Evolutionary conservation across 2,797 vertebrate genomes (phyloP).

Genomic region (Chelon labrosus): DNA sequence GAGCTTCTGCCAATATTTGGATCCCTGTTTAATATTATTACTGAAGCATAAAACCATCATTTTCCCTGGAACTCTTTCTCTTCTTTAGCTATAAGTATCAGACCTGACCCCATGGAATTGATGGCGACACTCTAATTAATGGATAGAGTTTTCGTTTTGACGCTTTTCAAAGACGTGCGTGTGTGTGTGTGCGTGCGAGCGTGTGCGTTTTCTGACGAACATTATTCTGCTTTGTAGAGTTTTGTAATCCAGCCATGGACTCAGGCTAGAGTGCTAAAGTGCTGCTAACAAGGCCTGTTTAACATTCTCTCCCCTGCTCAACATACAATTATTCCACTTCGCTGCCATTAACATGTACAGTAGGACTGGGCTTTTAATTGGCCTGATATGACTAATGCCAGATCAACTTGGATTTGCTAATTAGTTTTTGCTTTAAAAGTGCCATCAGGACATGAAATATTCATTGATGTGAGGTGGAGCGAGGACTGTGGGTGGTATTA

Average conservation of each 20-base stretch:
- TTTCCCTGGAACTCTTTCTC: slow-evolving; percentile 74
- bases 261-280: slow-evolving; percentile 86
- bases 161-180: slow-evolving; percentile 58
- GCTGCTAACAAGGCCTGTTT: slow-evolving; percentile 88
- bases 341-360: slow-evolving; percentile 86
- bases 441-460: slow-evolving; percentile 88
- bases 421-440: slow-evolving; percentile 88
- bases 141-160: slow-evolving; percentile 69
- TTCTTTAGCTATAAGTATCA: slow-evolving; percentile 70
- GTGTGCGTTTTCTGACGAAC: slow-evolving; percentile 59
- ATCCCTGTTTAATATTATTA: slow-evolving; percentile 75
- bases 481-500: slow-evolving; percentile 84
- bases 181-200: slow-evolving; percentile 35
- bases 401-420: slow-evolving; percentile 89
- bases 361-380: slow-evolving; percentile 86
- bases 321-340: slow-evolving; percentile 87
- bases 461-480: slow-evolving; percentile 84
- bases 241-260: slow-evolving; percentile 84
- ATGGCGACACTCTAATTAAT: slow-evolving; percentile 78
- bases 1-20: slow-evolving; percentile 70
- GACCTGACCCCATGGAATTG: slow-evolving; percentile 71
- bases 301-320: slow-evolving; percentile 88
- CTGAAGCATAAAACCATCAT: slow-evolving; percentile 66
- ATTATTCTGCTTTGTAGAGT: slow-evolving; percentile 83
- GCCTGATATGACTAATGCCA: slow-evolving; percentile 87